Conservation (phyloP, 1,140 invertebrate species). For the Saccostrea glomerata region DNA sequence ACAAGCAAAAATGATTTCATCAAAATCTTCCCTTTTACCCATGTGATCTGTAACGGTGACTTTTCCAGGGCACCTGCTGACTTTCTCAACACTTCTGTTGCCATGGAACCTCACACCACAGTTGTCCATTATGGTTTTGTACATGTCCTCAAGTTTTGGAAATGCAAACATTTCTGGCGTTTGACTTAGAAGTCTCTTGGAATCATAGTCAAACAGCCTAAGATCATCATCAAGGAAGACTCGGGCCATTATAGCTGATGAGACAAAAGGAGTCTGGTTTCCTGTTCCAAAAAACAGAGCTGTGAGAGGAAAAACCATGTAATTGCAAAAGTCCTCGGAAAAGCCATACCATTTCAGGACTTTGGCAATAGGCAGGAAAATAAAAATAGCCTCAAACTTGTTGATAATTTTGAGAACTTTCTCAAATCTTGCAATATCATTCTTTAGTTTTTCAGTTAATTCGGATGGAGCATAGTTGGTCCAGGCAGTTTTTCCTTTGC, state of each 20-base stretch:
- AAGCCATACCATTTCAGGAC: constrained; percentile 68
- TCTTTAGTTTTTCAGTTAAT: constrained; percentile 58
- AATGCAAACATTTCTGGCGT: constrained; percentile 74
- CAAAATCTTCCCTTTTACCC: constrained; percentile 61
- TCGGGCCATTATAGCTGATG: constrained; percentile 71
- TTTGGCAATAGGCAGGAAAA: constrained; percentile 70
- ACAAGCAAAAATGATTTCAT: constrained; percentile 73
- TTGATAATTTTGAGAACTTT: constrained; percentile 65
- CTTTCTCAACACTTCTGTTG: constrained; percentile 58
- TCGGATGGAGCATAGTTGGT: constrained; percentile 71
- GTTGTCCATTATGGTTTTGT: constrained; percentile 66
- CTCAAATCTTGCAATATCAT: constrained; percentile 70
- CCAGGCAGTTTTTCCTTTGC: constrained; percentile 70
- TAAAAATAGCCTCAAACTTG: constrained; percentile 68
- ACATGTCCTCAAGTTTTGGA: constrained; percentile 70
- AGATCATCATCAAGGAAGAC: constrained; percentile 74
- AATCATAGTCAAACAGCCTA: constrained; percentile 71
- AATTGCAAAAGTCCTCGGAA: constrained; percentile 69
- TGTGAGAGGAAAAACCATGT: constrained; percentile 74
- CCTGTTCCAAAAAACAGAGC: constrained; percentile 74
- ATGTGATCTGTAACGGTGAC: constrained; percentile 63
- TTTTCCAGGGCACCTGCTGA: constrained; percentile 52
- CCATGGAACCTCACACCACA: constrained; percentile 57
- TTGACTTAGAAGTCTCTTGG: constrained; percentile 66
- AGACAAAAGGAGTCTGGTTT: constrained; percentile 72